Base-by-base conservation (phyloP, 2,113 vertebrate species). In the Urocynchramus pylzowi region DNA sequence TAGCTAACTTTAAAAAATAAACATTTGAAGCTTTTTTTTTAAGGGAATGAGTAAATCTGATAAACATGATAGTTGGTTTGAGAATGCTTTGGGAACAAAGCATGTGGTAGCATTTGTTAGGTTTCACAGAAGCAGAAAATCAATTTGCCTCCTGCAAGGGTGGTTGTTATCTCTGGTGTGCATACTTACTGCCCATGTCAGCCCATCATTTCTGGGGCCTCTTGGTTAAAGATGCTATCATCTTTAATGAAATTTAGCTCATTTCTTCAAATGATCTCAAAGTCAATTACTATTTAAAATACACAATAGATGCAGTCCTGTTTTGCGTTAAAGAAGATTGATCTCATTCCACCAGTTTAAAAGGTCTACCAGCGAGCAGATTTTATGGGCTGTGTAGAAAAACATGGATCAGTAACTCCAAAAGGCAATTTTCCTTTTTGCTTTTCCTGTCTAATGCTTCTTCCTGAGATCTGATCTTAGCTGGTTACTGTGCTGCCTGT, bases 81-180 rank as follows among this genome's bases (percentile, higher is more conserved):
- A 84, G 59, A 86, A 22, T 63, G 67, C 67, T 70, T 63, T 96
- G 83, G 52, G 68, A 93, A 52, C 39, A 75, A 93, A 78, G 49
- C 31, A 26, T 41, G 35, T 76, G 50, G 49, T 67, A 88, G 71
- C 27, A 50, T 90, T 95, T 94, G 56, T 90, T 87, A 90, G 64
- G 88, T 65, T 92, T 90, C 85, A 89, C 20, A 92, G 71, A 87
- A 84, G 90, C 90, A 95, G 76, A 93, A 94, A 94, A 95, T 94
- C 92, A 60, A 82, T 95, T 90, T 95, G 49, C 41, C 60, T 90
- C 49, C 80, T 86, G 18, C 37, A 52, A 90, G 56, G 57, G 14
- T 50, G n/a, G 59, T 49, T 71, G 41, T 91, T 89, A 96, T 90
- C 92, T 93, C 28, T 86, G 73, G 41, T 84, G 57, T 67, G 54